Conservation (phyloP, 92 coral and sea anemone genomes). For the Isaurus tuberculatus region DNA sequence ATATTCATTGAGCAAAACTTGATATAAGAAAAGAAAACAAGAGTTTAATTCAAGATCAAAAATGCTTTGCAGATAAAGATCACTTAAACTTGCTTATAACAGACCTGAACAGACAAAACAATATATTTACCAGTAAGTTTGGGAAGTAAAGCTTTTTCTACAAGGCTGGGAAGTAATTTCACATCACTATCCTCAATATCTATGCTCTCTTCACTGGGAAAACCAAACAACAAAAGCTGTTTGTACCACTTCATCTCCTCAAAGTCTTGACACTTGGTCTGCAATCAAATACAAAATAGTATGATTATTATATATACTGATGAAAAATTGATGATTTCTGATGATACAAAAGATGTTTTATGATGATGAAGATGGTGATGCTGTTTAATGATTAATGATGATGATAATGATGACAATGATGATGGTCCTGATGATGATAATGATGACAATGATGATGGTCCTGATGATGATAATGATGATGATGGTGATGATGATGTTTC, state of each 20-base stretch:
- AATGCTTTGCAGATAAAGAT: background rate
- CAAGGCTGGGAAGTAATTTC: constrained; percentile 88
- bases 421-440: too few species aligned
- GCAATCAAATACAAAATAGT: constrained; percentile 17
- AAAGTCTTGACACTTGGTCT: constrained; percentile 79
- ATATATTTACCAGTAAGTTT: constrained; percentile 78
- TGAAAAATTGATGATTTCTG: too few species aligned
- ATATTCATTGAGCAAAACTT: too few species aligned
- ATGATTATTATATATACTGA: background rate
- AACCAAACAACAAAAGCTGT: constrained; percentile 86
- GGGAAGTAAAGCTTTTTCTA: constrained; percentile 87
- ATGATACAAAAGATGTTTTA: too few species aligned
- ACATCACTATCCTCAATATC: constrained; percentile 91
- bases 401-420: too few species aligned
- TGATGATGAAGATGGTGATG: too few species aligned
- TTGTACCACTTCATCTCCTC: constrained; percentile 93
- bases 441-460: too few species aligned
- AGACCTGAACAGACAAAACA: background rate
- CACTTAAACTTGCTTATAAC: background rate
- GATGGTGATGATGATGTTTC: too few species aligned
- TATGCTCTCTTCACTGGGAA: constrained; percentile 79
- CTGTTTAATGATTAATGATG: too few species aligned
- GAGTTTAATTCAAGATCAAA: background rate
- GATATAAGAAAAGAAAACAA: too few species aligned
- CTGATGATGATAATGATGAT: too few species aligned